phyloP scores from a whole-genome alignment of 2,113 vertebrate species.

The Muscicapa adusta region DNA sequence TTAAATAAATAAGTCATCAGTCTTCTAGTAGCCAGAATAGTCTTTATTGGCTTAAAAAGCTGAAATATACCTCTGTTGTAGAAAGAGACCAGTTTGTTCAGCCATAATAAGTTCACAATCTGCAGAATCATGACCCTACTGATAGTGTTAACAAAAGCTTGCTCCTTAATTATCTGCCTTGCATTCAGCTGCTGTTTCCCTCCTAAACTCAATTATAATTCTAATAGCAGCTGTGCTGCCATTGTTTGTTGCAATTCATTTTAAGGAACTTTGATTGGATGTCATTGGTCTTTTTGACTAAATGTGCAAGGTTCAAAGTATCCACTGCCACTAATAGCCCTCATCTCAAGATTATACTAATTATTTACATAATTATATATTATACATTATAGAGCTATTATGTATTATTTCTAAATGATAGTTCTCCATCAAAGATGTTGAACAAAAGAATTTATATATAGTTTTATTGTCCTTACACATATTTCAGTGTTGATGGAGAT shows the following conservation, averaged over 20 bases:
- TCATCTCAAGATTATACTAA: conserved; percentile 57
- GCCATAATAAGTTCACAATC: conserved; percentile 62
- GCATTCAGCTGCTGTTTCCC: conserved; percentile 71
- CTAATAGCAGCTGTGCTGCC: conserved; percentile 67
- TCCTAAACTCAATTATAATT: conserved; percentile 71
- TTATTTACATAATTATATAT: conserved; percentile 64
- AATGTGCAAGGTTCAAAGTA: conserved; percentile 61
- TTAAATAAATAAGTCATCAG: conserved; percentile 63
- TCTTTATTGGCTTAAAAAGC: conserved; percentile 25
- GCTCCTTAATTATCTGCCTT: conserved; percentile 72
- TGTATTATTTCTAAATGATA: conserved; percentile 60
- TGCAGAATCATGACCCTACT: conserved; percentile 68
- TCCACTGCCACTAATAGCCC: conserved; percentile 45
- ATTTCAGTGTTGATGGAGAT: conserved; percentile 14
- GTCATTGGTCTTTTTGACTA: conserved; percentile 66
- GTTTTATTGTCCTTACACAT: conserved; percentile 59
- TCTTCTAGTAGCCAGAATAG: conserved; percentile 49
- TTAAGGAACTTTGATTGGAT: conserved; percentile 57
- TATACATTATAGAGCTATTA: conserved; percentile 46
- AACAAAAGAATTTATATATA: conserved; percentile 64
- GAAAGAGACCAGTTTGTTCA: conserved; percentile 59
- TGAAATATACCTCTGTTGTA: conserved; percentile 50
- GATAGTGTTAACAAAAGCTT: conserved; percentile 75
- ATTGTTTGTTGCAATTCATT: conserved; percentile 66
- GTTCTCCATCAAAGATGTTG: conserved; percentile 11